phyloP scores from a whole-genome alignment of 2,888 invertebrate genomes.

The Volucella bombylans region DNA sequence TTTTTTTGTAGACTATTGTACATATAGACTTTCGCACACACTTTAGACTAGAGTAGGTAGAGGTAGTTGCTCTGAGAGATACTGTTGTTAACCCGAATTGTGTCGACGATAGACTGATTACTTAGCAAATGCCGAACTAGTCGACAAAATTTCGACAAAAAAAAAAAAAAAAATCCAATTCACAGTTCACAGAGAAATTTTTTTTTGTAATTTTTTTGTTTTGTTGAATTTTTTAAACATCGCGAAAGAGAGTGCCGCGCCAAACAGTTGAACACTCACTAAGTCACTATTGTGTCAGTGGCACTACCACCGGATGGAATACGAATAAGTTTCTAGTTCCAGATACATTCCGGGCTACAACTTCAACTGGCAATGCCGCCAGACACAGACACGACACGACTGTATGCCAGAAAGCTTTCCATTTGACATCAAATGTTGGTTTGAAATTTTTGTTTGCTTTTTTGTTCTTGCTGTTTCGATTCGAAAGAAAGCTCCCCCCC shows the following conservation, averaged over 20 bases:
- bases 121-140: slow-evolving; percentile 24
- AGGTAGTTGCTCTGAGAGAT: background rate
- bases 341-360: slow-evolving; percentile 61
- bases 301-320: slow-evolving; percentile 59
- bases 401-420: slow-evolving; percentile 53
- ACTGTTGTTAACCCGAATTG: slow-evolving; percentile 62
- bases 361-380: slow-evolving; percentile 64
- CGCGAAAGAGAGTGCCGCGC: slow-evolving; percentile 52
- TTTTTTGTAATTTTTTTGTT: too few relatives aligned
- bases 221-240: slow-evolving; percentile 26
- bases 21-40: slow-evolving; percentile 17
- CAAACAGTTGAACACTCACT: slow-evolving; percentile 48
- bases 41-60: background rate
- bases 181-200: slow-evolving; percentile 20
- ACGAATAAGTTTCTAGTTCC: slow-evolving; percentile 63
- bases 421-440: slow-evolving; percentile 60
- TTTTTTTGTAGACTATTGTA: slow-evolving; percentile 15
- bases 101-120: slow-evolving; percentile 55
- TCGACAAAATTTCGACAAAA: background rate
- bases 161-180: slow-evolving; percentile 36
- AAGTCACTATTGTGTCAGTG: slow-evolving; percentile 9
- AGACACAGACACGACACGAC: slow-evolving; percentile 55
- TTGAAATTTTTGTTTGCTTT: slow-evolving; percentile 10
- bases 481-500: slow-evolving; percentile 49
- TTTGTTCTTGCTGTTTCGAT: slow-evolving; percentile 16